Evolutionary conservation across 2,797 vertebrate genomes (phyloP), one percentile per base, ranked within the genome.

Genomic region (Cyprinodon diabolis): DNA sequence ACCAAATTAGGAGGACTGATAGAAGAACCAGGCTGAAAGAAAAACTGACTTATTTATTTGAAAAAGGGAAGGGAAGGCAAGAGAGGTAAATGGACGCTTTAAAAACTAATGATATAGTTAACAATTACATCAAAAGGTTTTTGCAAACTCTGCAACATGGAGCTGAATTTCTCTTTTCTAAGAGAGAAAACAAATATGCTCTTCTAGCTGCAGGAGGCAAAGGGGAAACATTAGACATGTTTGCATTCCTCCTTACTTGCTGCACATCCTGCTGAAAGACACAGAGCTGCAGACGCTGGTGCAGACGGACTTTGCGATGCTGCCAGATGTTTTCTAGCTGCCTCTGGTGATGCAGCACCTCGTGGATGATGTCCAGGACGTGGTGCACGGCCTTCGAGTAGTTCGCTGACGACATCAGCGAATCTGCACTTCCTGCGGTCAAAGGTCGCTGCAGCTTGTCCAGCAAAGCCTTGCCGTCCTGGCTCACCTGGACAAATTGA

Each of bases 241-340:
- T 30, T 30, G 30, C 30, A 30, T 3, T 30, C 30, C 30, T 30
- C 30, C 30, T 30, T 30, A 30, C 30, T 30, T 99, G 97, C 76
- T 98, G 97, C 68, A 99, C 98, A 0, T 99, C 98, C 90, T 99
- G 98, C 37, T 99, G 98, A 90, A 99, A 99, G 73, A 99, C 98
- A 0, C 98, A 92, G 65, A 92, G 91, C 89, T 92, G 91, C 76
- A 99, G 94, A 25, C 98, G 91, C 81, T 99, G 97, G 89, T 99
- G 98, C 23, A 99, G 94, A 40, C 98, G 97, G 69, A 99, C 97
- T 85, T 99, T 99, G 51, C 98, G 97, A 86, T 99, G 98, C 86
- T 99, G 98, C 97, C 97, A 99, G 89, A 98, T 98, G 92, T 97
- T 99, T 80, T 99, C 98, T 60, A 99, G 93, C 84, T 99, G 97